phyloP scores from a whole-genome alignment of 2,888 invertebrate species.

The Psylliodes chrysocephalus region DNA sequence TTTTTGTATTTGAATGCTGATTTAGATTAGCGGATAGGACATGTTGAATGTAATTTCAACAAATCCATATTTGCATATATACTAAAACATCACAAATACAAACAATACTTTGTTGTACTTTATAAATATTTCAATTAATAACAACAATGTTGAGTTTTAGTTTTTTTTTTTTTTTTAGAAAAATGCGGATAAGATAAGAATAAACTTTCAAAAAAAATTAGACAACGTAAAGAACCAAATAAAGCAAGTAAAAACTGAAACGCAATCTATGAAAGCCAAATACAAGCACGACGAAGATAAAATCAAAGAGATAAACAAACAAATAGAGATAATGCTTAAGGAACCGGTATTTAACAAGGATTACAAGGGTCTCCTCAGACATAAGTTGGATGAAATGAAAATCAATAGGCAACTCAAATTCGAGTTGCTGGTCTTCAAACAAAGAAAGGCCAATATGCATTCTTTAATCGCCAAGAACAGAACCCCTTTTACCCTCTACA shows the following conservation, averaged over 20 bases:
- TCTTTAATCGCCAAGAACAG: constrained; percentile 64
- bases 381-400: constrained; percentile 57
- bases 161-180: too few species aligned
- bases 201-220: constrained; percentile 68
- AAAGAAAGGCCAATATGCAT: constrained; percentile 74
- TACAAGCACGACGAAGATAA: constrained; percentile 23
- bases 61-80: too few species aligned
- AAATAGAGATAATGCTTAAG: not conserved
- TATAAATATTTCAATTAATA: too few species aligned
- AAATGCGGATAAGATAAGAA: constrained; percentile 64
- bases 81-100: too few species aligned
- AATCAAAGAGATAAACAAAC: not conserved
- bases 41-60: too few species aligned
- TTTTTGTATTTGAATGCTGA: too few species aligned
- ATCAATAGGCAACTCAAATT: constrained; percentile 66
- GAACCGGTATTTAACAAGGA: not conserved
- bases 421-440: constrained; percentile 73
- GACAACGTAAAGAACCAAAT: constrained; percentile 70
- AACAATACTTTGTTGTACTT: too few species aligned
- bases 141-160: too few species aligned
- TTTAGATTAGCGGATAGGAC: too few species aligned
- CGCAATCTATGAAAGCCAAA: constrained; percentile 23
- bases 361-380: constrained; percentile 36
- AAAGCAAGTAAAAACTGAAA: constrained; percentile 66
- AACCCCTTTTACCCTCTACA: constrained; percentile 53